phyloP scores from a whole-genome alignment of 1,140 invertebrate species.

The Tyrophagus putrescentiae region DNA sequence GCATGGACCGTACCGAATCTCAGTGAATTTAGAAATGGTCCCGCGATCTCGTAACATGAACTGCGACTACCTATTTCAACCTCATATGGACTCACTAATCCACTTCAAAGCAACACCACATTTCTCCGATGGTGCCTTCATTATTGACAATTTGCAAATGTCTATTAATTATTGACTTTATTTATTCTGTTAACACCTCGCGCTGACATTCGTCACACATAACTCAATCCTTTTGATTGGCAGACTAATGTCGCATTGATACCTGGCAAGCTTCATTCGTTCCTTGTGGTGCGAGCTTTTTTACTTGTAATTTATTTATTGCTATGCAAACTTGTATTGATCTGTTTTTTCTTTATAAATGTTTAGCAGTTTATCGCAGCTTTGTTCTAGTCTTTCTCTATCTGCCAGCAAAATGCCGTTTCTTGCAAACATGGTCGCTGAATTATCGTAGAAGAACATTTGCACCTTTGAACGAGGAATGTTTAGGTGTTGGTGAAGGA shows the following conservation, averaged over 20 bases:
- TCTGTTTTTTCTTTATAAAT: neutral
- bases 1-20: constrained; percentile 9
- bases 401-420: neutral
- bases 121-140: neutral
- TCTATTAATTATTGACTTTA: constrained; percentile 1
- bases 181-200: neutral
- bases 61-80: neutral
- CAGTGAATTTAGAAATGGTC: neutral
- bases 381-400: neutral
- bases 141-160: neutral
- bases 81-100: neutral
- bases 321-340: neutral
- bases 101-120: no score
- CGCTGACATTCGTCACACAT: no score
- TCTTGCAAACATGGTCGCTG: neutral
- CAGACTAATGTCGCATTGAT: no score
- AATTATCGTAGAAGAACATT: neutral
- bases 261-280: no score
- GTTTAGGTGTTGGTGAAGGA: neutral
- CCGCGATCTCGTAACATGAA: neutral
- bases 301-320: neutral
- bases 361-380: neutral
- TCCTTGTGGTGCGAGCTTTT: no score
- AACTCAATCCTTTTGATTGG: no score
- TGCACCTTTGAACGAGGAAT: neutral